Conservation (phyloP, 2,797 vertebrate species). For the Oreochromis mossambicus region DNA sequence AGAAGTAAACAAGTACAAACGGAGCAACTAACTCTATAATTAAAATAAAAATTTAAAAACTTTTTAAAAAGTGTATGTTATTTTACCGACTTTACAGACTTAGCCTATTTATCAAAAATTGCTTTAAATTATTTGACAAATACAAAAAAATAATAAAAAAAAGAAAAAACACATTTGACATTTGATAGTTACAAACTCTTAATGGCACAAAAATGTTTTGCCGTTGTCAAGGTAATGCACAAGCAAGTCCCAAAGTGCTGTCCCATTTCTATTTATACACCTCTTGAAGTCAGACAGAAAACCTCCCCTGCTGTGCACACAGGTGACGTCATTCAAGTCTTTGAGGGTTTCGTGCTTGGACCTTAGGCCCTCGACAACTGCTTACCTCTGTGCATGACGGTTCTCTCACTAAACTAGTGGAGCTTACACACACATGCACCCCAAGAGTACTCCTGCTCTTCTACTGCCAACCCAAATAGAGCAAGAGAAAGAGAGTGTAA, state of each 20-base stretch:
- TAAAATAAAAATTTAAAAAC: background rate
- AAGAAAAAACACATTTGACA: background rate
- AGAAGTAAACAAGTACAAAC: background rate
- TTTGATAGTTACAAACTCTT: background rate
- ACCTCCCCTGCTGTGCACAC: background rate
- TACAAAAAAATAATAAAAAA: background rate
- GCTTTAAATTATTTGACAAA: background rate
- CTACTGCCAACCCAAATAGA: background rate
- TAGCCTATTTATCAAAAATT: background rate
- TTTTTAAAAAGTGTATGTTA: background rate
- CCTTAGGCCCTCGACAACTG: background rate
- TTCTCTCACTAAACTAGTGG: background rate
- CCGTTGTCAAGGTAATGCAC: background rate
- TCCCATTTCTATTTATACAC: background rate
- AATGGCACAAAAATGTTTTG: background rate
- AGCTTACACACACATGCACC: background rate
- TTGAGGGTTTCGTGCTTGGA: background rate
- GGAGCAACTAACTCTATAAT: background rate
- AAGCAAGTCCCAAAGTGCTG: background rate
- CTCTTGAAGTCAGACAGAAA: background rate
- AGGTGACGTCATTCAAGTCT: background rate
- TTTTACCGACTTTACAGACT: background rate
- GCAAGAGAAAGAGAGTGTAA: background rate
- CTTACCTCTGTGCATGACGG: background rate
- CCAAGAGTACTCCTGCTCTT: background rate